Evolutionary conservation across 1,140 invertebrate genomes (phyloP).

Genomic region (Frieseomelitta varia): DNA sequence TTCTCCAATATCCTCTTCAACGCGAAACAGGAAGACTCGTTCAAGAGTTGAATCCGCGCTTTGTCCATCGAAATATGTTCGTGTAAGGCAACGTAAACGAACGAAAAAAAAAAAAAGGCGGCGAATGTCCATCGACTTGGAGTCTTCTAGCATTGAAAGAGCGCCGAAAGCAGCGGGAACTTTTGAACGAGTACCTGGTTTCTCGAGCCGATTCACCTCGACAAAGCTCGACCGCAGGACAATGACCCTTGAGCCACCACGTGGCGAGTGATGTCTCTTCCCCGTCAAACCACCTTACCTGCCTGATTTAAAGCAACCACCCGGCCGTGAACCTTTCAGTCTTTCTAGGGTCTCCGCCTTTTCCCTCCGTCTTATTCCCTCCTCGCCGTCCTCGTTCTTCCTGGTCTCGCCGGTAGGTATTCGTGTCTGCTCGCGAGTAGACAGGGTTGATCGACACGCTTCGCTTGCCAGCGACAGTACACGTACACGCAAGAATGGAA

Average conservation of each 20-base stretch:
- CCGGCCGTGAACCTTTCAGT: constrained; percentile 70
- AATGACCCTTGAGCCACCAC: constrained; percentile 76
- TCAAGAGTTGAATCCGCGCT: too few species aligned
- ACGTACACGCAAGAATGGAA: constrained; percentile 12
- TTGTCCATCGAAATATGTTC: background rate
- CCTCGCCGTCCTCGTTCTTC: background rate
- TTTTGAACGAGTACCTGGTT: constrained; percentile 56
- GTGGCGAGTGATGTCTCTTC: constrained; percentile 78
- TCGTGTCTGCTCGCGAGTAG: constrained; percentile 21
- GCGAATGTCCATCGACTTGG: background rate
- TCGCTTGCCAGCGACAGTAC: constrained; percentile 11
- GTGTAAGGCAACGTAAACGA: background rate
- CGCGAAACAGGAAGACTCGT: background rate
- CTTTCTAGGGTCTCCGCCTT: constrained; percentile 46
- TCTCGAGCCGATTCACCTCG: constrained; percentile 55
- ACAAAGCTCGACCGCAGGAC: constrained; percentile 66
- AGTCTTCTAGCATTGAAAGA: constrained; percentile 31
- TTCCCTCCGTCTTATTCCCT: background rate
- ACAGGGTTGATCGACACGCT: constrained; percentile 2
- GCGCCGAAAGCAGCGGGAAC: constrained; percentile 50
- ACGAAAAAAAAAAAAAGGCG: background rate
- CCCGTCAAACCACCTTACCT: constrained; percentile 76
- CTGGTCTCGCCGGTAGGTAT: background rate
- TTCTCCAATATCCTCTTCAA: constrained; percentile 12
- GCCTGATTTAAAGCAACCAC: constrained; percentile 71